Percentiles rank a stretch among this genome's conserved stretches.
Conservation (phyloP, 30 jellyfish, hydroid and myxozoan species). For the Turritopsis rubra region DNA sequence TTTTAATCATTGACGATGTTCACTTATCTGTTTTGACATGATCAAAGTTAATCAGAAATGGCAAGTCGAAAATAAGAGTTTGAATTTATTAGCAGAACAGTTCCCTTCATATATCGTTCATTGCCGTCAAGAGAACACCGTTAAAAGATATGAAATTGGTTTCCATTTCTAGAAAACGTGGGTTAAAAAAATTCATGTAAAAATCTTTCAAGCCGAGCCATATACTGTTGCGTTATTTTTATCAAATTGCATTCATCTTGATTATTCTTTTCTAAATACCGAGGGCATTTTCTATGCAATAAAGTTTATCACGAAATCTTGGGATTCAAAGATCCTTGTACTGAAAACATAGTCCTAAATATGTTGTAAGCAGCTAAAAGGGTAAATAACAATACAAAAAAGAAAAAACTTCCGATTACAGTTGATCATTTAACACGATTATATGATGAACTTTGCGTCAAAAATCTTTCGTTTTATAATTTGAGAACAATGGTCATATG, state of each 20-base stretch:
- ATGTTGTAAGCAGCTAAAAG: not conserved
- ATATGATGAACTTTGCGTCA: not conserved
- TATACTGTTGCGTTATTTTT: slow-evolving; percentile 6
- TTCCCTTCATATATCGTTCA: not conserved
- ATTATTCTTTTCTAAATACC: not conserved
- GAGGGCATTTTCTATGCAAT: slow-evolving; percentile 4
- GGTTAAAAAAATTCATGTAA: not conserved
- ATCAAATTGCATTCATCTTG: not conserved
- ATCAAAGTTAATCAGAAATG: not conserved
- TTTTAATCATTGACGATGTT: too few species aligned
- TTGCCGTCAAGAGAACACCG: not conserved
- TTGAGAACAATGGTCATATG: slow-evolving; percentile 13
- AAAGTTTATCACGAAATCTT: not conserved
- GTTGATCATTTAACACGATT: not conserved
- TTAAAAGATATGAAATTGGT: not conserved
- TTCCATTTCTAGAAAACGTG: not conserved
- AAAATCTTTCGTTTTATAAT: not conserved
- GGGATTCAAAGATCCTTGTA: slow-evolving; percentile 4
- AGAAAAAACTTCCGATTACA: slow-evolving; percentile 8
- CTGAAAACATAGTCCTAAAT: not conserved
- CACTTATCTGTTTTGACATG: not conserved
- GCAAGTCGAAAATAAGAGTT: slow-evolving; percentile 1
- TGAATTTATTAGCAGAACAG: not conserved
- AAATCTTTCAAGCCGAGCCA: not conserved
- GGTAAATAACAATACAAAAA: not conserved